Conservation (phyloP, 2,113 vertebrate species). For the Perca fluviatilis region DNA sequence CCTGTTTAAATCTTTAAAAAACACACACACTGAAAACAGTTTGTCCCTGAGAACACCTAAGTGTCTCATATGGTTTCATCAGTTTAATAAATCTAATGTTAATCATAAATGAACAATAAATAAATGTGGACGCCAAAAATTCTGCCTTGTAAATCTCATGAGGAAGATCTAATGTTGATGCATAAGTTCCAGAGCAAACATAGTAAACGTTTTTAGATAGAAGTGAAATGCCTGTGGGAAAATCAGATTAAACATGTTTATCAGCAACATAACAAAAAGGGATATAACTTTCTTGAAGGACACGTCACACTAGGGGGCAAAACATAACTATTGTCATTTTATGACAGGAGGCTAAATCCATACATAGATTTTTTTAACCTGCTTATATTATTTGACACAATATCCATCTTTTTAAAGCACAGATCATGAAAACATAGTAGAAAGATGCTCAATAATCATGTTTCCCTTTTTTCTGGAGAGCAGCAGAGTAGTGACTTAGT, state of each 20-base stretch:
- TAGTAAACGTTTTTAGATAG: background rate
- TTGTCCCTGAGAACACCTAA: background rate
- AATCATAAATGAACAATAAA: background rate
- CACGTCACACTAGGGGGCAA: background rate
- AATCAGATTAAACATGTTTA: background rate
- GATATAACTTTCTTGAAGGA: background rate
- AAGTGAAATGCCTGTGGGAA: background rate
- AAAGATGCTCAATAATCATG: background rate
- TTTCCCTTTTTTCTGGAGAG: constrained; percentile 19
- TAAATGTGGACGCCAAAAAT: background rate
- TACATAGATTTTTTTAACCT: background rate
- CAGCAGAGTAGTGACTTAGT: constrained; percentile 15
- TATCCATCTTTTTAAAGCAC: background rate
- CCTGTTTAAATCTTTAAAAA: background rate
- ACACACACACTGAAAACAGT: background rate
- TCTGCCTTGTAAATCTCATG: background rate
- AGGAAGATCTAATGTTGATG: background rate
- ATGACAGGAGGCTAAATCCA: background rate
- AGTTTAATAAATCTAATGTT: background rate
- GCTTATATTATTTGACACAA: background rate
- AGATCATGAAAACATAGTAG: background rate
- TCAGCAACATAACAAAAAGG: background rate
- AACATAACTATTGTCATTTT: background rate
- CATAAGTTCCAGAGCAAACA: background rate
- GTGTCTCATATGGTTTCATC: background rate